phyloP scores from a whole-genome alignment of 1,140 invertebrate species.

The Lucilia cuprina region DNA sequence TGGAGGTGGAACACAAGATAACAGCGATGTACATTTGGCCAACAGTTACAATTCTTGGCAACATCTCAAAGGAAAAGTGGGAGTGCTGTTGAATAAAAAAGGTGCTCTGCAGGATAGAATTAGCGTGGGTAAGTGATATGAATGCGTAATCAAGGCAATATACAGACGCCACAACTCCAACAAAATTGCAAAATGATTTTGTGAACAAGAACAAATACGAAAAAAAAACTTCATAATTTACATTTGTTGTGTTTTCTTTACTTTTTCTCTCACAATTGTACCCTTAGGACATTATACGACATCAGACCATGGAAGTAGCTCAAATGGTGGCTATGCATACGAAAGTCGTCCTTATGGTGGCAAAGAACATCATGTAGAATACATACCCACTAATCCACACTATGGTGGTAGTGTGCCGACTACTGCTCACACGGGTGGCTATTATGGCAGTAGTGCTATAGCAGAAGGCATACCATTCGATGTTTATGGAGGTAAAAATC shows the following conservation, averaged over 20 bases:
- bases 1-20: not conserved
- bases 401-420: not conserved
- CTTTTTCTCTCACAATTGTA: not conserved
- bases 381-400: not conserved
- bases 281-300: slow-evolving; percentile 35
- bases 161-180: not conserved
- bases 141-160: slow-evolving; percentile 26
- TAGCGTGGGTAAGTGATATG: slow-evolving; percentile 51
- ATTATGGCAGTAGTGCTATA: slow-evolving; percentile 44
- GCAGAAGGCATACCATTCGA: slow-evolving; percentile 53
- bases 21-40: slow-evolving; percentile 44
- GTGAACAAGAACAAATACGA: not conserved
- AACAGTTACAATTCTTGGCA: slow-evolving; percentile 53
- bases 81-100: slow-evolving; percentile 21
- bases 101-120: slow-evolving; percentile 47
- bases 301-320: slow-evolving; percentile 45
- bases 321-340: slow-evolving; percentile 15
- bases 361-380: not conserved
- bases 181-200: slow-evolving; percentile 11
- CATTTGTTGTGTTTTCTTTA: not conserved
- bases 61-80: slow-evolving; percentile 20
- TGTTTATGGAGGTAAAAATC: slow-evolving; percentile 47
- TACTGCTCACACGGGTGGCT: slow-evolving; percentile 13
- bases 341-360: slow-evolving; percentile 1
- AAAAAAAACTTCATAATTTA: slow-evolving; percentile 5